These are phyloP conservation scores for Macrochelys suwanniensis DNA, from an alignment of 2,797 vertebrate genomes.

Conservation along the genomic window DNA sequence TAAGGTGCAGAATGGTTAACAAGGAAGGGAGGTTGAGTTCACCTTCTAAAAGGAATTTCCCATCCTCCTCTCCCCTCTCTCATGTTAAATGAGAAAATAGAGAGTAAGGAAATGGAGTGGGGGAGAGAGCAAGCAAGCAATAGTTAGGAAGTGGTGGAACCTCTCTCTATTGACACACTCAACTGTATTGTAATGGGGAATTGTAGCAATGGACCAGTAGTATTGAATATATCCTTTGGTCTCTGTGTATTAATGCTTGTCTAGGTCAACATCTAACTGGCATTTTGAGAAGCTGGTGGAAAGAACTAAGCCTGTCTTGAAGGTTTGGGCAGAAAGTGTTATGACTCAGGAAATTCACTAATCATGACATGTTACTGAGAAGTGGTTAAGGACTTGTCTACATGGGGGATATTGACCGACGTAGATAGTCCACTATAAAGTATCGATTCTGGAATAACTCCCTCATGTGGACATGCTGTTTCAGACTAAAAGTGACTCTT, in stretches of 20 bases:
- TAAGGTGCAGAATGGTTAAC: conserved; percentile 51
- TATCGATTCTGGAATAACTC: not conserved
- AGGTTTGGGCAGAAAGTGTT: conserved; percentile 57
- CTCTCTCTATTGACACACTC: conserved; percentile 33
- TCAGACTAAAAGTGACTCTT: not conserved
- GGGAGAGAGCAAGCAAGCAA: conserved; percentile 48
- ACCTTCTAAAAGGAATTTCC: not conserved
- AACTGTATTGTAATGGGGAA: conserved; percentile 49
- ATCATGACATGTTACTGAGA: conserved; percentile 56
- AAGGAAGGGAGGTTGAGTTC: conserved; percentile 39
- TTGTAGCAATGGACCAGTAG: conserved; percentile 40
- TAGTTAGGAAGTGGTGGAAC: conserved; percentile 57
- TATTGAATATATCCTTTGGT: conserved; percentile 64
- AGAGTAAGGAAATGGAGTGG: not conserved
- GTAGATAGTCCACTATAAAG: conserved; percentile 42
- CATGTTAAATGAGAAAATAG: not conserved
- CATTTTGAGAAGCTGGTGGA: conserved; percentile 72
- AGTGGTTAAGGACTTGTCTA: conserved; percentile 37
- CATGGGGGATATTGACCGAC: not conserved
- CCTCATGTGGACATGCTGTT: not conserved
- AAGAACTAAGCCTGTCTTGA: conserved; percentile 56
- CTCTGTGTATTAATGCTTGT: conserved; percentile 36
- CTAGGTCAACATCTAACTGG: conserved; percentile 7
- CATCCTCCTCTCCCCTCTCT: not conserved
- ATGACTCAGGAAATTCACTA: conserved; percentile 54